Percentiles rank a stretch among this genome's conserved stretches.
Conservation (phyloP, 2,888 invertebrate species). For the Pandemis corylana region DNA sequence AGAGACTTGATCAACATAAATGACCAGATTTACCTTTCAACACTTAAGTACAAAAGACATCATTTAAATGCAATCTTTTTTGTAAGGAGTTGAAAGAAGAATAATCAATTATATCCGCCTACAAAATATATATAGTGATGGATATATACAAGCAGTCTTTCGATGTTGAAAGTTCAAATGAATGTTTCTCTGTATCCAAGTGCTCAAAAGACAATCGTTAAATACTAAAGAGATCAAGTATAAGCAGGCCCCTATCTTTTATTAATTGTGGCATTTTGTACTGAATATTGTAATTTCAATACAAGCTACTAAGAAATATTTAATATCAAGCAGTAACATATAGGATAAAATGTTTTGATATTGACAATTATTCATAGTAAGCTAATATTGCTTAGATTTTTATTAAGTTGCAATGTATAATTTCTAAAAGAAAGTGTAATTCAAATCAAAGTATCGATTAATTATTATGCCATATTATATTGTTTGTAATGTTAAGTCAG, state of each 20-base stretch:
- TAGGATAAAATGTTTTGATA: slow-evolving; percentile 84
- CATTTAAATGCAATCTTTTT: neutral
- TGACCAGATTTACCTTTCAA: slow-evolving; percentile 59
- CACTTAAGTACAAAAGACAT: slow-evolving; percentile 5
- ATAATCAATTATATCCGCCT: neutral
- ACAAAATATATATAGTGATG: neutral
- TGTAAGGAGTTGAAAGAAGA: neutral
- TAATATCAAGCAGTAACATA: slow-evolving; percentile 83
- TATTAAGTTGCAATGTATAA: slow-evolving; percentile 78
- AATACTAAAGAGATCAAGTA: slow-evolving; percentile 71
- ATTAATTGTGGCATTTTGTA: slow-evolving; percentile 80
- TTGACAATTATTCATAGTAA: slow-evolving; percentile 83
- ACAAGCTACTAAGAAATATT: slow-evolving; percentile 78
- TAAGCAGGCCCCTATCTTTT: slow-evolving; percentile 67
- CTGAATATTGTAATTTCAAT: slow-evolving; percentile 79
- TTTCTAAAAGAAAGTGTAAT: slow-evolving; percentile 80
- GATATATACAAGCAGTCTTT: neutral
- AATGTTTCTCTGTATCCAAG: slow-evolving; percentile 51
- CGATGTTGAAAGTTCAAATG: slow-evolving; percentile 50
- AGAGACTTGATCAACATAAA: slow-evolving; percentile 76
- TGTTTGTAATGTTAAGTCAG: slow-evolving; percentile 82
- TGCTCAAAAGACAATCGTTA: slow-evolving; percentile 84
- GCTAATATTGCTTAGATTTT: slow-evolving; percentile 81
- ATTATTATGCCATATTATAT: slow-evolving; percentile 82
- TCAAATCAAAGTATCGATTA: slow-evolving; percentile 79